Conservation (phyloP, 2,113 vertebrate species). For the Catagonus wagneri region DNA sequence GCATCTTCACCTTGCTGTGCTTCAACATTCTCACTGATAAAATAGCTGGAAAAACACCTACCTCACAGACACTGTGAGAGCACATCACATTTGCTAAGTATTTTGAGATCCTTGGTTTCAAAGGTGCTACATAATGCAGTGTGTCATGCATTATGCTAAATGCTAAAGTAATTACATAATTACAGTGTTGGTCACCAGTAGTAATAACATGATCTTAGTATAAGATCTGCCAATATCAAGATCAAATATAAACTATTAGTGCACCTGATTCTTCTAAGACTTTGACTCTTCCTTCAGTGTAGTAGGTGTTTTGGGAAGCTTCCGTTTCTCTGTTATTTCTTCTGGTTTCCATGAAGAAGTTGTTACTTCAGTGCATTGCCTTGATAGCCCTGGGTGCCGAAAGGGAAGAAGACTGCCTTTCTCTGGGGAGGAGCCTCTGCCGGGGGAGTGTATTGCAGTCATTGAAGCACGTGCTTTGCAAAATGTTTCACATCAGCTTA, state of each 20-base stretch:
- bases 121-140: conserved; percentile 76
- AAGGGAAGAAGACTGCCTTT: background rate
- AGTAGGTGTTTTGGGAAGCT: conserved; percentile 15
- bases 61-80: conserved; percentile 76
- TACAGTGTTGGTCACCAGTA: background rate
- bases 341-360: background rate
- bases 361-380: conserved; percentile 10
- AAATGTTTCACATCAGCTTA: conserved; percentile 28
- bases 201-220: conserved; percentile 17
- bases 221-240: conserved; percentile 55
- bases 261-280: conserved; percentile 40
- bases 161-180: conserved; percentile 60
- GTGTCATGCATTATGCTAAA: conserved; percentile 53
- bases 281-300: conserved; percentile 14
- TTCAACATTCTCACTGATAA: conserved; percentile 56
- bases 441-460: background rate
- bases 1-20: conserved; percentile 32
- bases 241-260: conserved; percentile 24
- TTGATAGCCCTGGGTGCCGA: conserved; percentile 32
- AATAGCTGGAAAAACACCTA: conserved; percentile 68
- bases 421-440: background rate
- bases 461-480: conserved; percentile 34
- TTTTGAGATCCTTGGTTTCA: conserved; percentile 70
- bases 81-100: conserved; percentile 71
- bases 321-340: conserved; percentile 1